phyloP scores from a whole-genome alignment of 2,888 invertebrate genomes.

The Ptychoptera contaminata region DNA sequence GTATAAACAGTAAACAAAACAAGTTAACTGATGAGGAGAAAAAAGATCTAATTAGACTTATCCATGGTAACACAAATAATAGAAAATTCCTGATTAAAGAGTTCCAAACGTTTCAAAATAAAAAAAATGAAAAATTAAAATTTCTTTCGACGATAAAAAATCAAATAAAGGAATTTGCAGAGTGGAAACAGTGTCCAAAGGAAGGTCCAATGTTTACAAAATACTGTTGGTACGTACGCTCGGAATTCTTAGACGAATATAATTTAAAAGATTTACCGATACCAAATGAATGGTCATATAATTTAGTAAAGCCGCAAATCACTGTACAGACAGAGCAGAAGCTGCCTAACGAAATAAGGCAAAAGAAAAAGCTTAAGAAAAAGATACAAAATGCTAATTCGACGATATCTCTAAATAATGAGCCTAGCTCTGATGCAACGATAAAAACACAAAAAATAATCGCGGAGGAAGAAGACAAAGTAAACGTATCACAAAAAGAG shows the following conservation, averaged over 20 bases:
- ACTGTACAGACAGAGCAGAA: slow-evolving; percentile 3
- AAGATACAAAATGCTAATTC: slow-evolving; percentile 10
- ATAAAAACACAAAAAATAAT: slow-evolving; percentile 10
- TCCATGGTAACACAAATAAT: slow-evolving; percentile 49
- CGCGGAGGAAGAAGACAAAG: slow-evolving; percentile 3
- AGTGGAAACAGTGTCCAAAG: slow-evolving; percentile 40
- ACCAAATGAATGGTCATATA: slow-evolving; percentile 42
- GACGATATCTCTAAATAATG: slow-evolving; percentile 6
- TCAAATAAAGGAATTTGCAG: slow-evolving; percentile 43
- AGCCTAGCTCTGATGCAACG: slow-evolving; percentile 1
- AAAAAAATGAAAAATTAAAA: slow-evolving; percentile 11
- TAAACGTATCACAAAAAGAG: background rate
- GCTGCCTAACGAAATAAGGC: slow-evolving; percentile 11
- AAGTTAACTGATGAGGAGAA: slow-evolving; percentile 36
- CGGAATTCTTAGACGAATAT: slow-evolving; percentile 38
- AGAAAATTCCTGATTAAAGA: slow-evolving; percentile 42
- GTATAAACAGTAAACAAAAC: slow-evolving; percentile 17
- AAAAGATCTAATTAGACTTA: slow-evolving; percentile 43
- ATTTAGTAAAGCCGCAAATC: slow-evolving; percentile 18
- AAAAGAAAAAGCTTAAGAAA: slow-evolving; percentile 12
- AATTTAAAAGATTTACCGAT: slow-evolving; percentile 32
- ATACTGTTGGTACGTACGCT: slow-evolving; percentile 48
- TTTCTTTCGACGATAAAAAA: slow-evolving; percentile 20
- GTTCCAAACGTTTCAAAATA: slow-evolving; percentile 39
- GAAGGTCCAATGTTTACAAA: slow-evolving; percentile 37